These are phyloP conservation scores for Acleris emargana DNA, from an alignment of 2,888 invertebrate species.

Conservation along the genomic window DNA sequence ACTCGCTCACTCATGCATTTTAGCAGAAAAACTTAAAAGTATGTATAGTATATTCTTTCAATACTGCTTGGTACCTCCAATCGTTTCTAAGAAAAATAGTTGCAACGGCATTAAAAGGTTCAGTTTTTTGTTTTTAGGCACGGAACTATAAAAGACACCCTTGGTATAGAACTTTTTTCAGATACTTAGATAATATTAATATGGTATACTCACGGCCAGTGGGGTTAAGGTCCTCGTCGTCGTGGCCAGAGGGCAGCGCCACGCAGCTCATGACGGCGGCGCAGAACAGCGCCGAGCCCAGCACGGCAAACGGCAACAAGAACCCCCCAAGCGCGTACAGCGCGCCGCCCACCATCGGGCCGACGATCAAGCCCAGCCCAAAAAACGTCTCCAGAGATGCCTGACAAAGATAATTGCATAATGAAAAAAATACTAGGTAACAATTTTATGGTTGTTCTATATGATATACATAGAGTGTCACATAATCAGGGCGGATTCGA, in stretches of 20 bases:
- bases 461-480: too few species aligned
- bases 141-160: too few species aligned
- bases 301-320: constrained; percentile 90
- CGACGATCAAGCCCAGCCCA: constrained; percentile 93
- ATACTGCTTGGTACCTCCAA: too few species aligned
- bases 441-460: too few species aligned
- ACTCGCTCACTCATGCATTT: too few species aligned
- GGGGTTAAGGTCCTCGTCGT: constrained; percentile 82
- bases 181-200: neutral
- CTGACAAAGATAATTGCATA: constrained; percentile 58
- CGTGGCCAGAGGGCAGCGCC: constrained; percentile 86
- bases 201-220: constrained; percentile 82
- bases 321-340: constrained; percentile 92
- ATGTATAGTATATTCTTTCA: too few species aligned
- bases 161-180: neutral
- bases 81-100: too few species aligned
- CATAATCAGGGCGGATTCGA: too few species aligned
- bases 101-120: too few species aligned
- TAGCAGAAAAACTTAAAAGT: too few species aligned
- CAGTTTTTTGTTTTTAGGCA: too few species aligned
- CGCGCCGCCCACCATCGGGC: constrained; percentile 95
- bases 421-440: too few species aligned
- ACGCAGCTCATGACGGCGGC: constrained; percentile 89
- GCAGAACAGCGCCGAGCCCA: constrained; percentile 89
- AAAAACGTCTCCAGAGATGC: constrained; percentile 94